Conservation (phyloP, 2,888 invertebrate genomes). For the Caprella mutica region DNA sequence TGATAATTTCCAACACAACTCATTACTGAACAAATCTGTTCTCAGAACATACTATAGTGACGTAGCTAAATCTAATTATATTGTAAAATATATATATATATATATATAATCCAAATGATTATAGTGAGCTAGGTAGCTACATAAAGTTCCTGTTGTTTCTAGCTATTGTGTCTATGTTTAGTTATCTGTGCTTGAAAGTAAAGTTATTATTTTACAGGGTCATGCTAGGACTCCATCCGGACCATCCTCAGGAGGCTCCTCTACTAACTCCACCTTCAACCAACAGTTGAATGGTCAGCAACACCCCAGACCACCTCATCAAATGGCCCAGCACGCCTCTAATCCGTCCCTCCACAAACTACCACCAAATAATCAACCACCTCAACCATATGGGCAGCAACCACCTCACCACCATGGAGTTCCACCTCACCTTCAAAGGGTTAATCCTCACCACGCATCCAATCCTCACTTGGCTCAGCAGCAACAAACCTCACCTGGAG, state of each 20-base stretch:
- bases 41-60: background rate
- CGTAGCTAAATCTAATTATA: background rate
- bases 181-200: no score
- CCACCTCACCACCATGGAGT: conserved; percentile 4
- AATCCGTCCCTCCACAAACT: conserved; percentile 2
- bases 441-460: conserved; percentile 15
- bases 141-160: no score
- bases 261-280: background rate
- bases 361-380: background rate
- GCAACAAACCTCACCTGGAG: background rate
- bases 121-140: no score
- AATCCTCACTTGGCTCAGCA: background rate
- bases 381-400: conserved; percentile 19
- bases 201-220: background rate
- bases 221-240: conserved; percentile 23
- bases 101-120: no score
- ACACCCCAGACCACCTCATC: background rate
- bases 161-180: no score
- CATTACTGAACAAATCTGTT: background rate
- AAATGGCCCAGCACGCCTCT: conserved; percentile 11
- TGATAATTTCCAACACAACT: background rate
- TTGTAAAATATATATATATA: background rate
- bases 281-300: background rate
- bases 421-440: conserved; percentile 5
- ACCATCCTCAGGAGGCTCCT: conserved; percentile 28